Percentiles rank a stretch among this genome's conserved stretches.
phyloP scores from a whole-genome alignment of 2,888 invertebrate genomes.

The Halictus ligatus region DNA sequence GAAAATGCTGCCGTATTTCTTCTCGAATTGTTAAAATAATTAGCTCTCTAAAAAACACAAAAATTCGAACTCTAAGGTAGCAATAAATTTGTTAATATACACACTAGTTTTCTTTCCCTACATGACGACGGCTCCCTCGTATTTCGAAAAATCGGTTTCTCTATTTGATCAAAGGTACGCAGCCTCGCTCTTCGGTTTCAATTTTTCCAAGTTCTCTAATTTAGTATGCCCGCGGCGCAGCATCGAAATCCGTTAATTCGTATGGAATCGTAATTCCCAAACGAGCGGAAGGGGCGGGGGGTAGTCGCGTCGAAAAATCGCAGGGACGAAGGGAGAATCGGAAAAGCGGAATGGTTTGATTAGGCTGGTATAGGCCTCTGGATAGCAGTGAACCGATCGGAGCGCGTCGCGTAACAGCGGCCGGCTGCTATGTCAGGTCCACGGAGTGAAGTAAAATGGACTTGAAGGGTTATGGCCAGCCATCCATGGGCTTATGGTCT shows the following conservation, averaged over 20 bases:
- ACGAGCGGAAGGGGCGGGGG: not conserved
- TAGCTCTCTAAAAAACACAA: too few species aligned
- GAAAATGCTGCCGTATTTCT: too few species aligned
- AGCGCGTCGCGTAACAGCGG: slow-evolving; percentile 73
- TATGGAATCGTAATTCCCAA: not conserved
- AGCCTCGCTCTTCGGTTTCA: not conserved
- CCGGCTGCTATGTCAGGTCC: slow-evolving; percentile 81
- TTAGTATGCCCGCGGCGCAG: not conserved
- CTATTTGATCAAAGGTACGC: not conserved
- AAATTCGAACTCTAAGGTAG: too few species aligned
- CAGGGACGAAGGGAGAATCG: slow-evolving; percentile 5
- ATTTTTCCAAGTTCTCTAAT: not conserved
- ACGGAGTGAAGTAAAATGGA: slow-evolving; percentile 82
- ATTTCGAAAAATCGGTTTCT: not conserved
- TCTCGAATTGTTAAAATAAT: too few species aligned
- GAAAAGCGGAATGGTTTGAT: slow-evolving; percentile 41
- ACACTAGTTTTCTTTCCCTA: too few species aligned
- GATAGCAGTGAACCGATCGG: slow-evolving; percentile 72
- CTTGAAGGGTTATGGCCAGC: slow-evolving; percentile 82
- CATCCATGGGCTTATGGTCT: slow-evolving; percentile 81
- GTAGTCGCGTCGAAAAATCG: not conserved
- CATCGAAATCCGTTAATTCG: not conserved
- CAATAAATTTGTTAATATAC: too few species aligned
- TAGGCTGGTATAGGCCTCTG: slow-evolving; percentile 67
- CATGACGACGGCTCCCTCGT: too few species aligned